Evolutionary conservation across 2,888 invertebrate genomes (phyloP).

Genomic region (Machimus atricapillus): DNA sequence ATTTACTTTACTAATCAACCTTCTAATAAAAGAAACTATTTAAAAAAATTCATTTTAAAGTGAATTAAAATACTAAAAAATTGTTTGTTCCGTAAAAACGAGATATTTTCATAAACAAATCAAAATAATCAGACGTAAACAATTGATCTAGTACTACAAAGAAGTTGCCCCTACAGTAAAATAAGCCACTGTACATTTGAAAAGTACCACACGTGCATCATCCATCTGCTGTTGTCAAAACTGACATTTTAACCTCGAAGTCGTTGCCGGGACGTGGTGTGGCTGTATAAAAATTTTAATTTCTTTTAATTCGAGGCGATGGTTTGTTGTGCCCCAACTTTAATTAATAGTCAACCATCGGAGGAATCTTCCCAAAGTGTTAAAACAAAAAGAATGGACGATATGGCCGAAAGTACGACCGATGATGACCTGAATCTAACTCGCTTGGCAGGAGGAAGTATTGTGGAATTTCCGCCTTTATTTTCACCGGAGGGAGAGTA

Average conservation of each 20-base stretch:
- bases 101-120: background rate
- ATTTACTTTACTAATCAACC: background rate
- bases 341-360: background rate
- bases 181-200: background rate
- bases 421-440: conserved; percentile 63
- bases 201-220: background rate
- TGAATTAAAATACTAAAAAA: background rate
- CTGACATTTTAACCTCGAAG: conserved; percentile 33
- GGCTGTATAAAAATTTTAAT: background rate
- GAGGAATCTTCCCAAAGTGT: background rate
- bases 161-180: background rate
- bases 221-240: background rate
- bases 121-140: background rate
- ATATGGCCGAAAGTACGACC: conserved; percentile 43
- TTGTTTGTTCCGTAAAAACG: background rate
- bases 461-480: conserved; percentile 68
- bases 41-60: background rate
- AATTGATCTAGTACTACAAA: background rate
- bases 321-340: conserved; percentile 38
- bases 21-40: background rate
- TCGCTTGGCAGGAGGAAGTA: conserved; percentile 70
- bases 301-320: conserved; percentile 19
- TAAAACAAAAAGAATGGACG: background rate
- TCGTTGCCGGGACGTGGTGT: background rate
- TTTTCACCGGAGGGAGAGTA: conserved; percentile 72